Conservation (phyloP, 2,797 vertebrate species). For the Furcifer pardalis region DNA sequence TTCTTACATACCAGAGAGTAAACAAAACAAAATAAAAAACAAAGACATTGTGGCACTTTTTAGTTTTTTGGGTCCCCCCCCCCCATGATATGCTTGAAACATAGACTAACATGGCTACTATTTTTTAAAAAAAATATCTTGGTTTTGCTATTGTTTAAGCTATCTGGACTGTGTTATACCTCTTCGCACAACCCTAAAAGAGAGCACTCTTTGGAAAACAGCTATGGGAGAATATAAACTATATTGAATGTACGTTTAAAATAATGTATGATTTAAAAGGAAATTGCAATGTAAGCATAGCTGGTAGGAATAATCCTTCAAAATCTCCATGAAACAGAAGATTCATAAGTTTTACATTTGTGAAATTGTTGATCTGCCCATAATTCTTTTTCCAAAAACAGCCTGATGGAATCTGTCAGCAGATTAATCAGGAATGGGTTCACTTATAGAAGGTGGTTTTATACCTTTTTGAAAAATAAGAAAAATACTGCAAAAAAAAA, state of each 20-base stretch:
- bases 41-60: too few relatives aligned
- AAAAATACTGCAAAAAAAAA: neutral
- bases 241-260: neutral
- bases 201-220: neutral
- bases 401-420: neutral
- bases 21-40: too few relatives aligned
- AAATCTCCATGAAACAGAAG: neutral
- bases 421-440: neutral
- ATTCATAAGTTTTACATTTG: neutral
- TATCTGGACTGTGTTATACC: neutral
- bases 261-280: neutral
- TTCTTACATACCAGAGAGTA: too few relatives aligned
- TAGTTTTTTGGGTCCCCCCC: too few relatives aligned
- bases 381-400: conserved; percentile 1
- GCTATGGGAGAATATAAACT: neutral
- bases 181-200: neutral
- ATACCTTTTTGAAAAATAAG: neutral
- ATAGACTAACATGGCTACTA: too few relatives aligned
- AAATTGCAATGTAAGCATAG: conserved; percentile 12
- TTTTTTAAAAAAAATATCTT: too few relatives aligned
- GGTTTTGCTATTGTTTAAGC: conserved; percentile 30
- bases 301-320: conserved; percentile 8
- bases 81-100: too few relatives aligned
- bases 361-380: neutral
- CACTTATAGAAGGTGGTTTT: neutral